Evolutionary conservation across 2,113 vertebrate species (phyloP).

Genomic region (Sorex araneus): DNA sequence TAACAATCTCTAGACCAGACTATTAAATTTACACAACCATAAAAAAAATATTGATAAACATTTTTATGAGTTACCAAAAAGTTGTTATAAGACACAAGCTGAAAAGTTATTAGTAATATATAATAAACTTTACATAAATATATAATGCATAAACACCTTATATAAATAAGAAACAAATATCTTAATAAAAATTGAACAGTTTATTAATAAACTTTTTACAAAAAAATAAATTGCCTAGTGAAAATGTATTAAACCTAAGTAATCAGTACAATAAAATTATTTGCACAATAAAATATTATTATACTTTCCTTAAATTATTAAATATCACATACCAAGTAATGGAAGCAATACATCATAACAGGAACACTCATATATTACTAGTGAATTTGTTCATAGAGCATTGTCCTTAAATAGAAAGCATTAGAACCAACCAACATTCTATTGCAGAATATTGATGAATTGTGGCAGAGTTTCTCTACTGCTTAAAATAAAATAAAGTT

Average conservation of each 20-base stretch:
- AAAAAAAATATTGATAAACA: background rate
- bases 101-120: background rate
- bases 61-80: background rate
- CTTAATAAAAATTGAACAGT: background rate
- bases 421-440: background rate
- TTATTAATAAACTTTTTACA: slow-evolving; percentile 43
- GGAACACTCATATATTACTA: background rate
- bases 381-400: background rate
- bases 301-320: slow-evolving; percentile 41
- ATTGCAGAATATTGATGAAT: background rate
- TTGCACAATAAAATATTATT: slow-evolving; percentile 38
- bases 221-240: background rate
- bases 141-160: background rate
- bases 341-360: background rate
- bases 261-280: slow-evolving; percentile 5
- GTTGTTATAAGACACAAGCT: background rate
- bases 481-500: slow-evolving; percentile 24
- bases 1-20: background rate
- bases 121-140: slow-evolving; percentile 47
- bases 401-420: background rate
- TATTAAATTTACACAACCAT: background rate
- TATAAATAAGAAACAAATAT: slow-evolving; percentile 41
- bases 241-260: slow-evolving; percentile 14
- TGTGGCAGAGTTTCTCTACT: background rate
- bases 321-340: background rate